These are phyloP conservation scores for Oenanthe melanoleuca DNA, from an alignment of 2,113 vertebrate species.

Conservation along the genomic window DNA sequence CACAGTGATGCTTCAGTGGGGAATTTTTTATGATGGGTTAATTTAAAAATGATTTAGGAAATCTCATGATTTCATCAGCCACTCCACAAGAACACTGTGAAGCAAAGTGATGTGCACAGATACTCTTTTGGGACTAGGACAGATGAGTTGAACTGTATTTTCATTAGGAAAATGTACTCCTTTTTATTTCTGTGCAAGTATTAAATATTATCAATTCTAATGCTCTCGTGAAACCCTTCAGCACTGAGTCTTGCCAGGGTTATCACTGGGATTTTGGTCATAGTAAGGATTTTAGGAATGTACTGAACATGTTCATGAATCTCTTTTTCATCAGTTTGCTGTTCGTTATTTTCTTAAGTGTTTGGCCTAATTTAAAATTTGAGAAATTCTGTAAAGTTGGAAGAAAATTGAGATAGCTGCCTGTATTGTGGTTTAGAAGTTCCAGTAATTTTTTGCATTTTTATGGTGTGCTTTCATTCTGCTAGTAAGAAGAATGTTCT, in stretches of 20 bases:
- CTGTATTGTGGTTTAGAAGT: neutral
- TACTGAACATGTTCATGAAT: rapidly evolving
- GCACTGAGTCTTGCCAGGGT: neutral
- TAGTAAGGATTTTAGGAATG: neutral
- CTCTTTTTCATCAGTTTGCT: neutral
- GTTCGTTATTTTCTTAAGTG: neutral
- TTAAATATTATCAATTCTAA: neutral
- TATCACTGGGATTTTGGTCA: neutral
- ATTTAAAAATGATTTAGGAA: slow-evolving; percentile 7
- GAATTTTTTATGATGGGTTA: neutral
- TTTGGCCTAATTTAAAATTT: neutral
- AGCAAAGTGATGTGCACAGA: neutral
- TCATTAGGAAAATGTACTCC: neutral
- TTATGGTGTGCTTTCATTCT: neutral
- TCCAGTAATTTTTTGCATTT: neutral
- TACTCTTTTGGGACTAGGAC: neutral
- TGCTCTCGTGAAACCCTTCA: neutral
- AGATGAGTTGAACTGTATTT: neutral
- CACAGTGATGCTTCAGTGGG: neutral
- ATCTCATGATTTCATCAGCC: neutral
- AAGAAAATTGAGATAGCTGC: neutral
- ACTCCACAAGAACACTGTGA: neutral
- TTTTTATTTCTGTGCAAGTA: neutral
- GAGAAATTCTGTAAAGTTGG: neutral
- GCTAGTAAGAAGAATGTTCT: neutral